phyloP scores from a whole-genome alignment of 2,113 vertebrate genomes.

The Colinus virginianus region DNA sequence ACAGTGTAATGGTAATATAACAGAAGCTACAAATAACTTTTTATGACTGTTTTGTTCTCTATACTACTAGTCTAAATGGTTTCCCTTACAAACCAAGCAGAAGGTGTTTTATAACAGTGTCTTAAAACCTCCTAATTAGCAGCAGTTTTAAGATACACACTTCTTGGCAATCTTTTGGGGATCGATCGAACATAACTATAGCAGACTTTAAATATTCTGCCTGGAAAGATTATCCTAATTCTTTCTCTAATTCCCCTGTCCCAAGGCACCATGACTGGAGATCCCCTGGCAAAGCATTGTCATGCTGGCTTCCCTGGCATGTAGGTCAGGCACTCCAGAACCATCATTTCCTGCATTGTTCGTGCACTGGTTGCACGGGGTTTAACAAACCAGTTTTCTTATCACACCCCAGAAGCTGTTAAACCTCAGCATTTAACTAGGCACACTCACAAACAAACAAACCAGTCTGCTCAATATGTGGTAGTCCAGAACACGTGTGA shows the following conservation, averaged over 20 bases:
- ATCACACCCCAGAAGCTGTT: not conserved
- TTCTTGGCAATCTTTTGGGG: conserved; percentile 68
- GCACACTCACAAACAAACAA: not conserved
- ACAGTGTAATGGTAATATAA: conserved; percentile 68
- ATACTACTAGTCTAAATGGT: conserved; percentile 23
- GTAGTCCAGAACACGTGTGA: not conserved
- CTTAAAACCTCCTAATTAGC: conserved; percentile 74
- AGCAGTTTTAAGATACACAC: conserved; percentile 61
- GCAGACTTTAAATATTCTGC: conserved; percentile 67
- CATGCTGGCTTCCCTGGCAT: not conserved
- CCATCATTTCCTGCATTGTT: not conserved
- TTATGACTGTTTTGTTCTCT: conserved; percentile 54
- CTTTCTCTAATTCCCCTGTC: conserved; percentile 57
- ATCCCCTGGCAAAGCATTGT: conserved; percentile 33
- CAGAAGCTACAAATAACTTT: conserved; percentile 62
- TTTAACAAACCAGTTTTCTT: not conserved
- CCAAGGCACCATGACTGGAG: conserved; percentile 17
- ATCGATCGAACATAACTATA: conserved; percentile 53
- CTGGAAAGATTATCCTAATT: conserved; percentile 71
- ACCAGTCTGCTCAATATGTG: rapidly evolving
- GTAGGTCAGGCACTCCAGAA: conserved; percentile 1
- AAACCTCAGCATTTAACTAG: not conserved
- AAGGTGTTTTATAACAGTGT: conserved; percentile 38
- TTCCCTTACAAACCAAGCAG: conserved; percentile 48
- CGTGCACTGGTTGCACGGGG: not conserved